phyloP scores from a whole-genome alignment of 2,797 vertebrate species.

The Harpagifer antarcticus region DNA sequence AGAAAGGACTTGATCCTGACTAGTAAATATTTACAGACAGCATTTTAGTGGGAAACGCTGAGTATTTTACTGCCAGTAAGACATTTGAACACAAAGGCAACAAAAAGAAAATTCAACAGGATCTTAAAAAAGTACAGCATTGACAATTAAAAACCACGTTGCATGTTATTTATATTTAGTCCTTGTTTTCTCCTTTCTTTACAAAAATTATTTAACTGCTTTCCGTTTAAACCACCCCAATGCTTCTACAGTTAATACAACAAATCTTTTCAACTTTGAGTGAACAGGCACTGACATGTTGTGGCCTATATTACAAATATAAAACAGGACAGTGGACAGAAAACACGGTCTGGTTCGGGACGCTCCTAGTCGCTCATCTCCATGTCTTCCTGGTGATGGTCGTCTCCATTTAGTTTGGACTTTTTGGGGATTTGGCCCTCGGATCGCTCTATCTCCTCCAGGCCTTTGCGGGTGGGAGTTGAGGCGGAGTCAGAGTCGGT shows the following conservation, averaged over 20 bases:
- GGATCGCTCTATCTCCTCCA: slow-evolving; percentile 79
- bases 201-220: slow-evolving; percentile 58
- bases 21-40: slow-evolving; percentile 59
- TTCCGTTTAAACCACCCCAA: slow-evolving; percentile 29
- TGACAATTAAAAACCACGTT: slow-evolving; percentile 71
- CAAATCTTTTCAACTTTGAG: slow-evolving; percentile 56
- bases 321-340: slow-evolving; percentile 69
- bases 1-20: slow-evolving; percentile 44
- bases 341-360: slow-evolving; percentile 14
- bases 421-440: slow-evolving; percentile 84
- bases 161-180: slow-evolving; percentile 45
- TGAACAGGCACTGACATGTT: slow-evolving; percentile 69
- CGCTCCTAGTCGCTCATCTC: slow-evolving; percentile 95
- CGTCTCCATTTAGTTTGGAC: slow-evolving; percentile 94
- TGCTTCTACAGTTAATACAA: slow-evolving; percentile 73
- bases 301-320: slow-evolving; percentile 78
- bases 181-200: slow-evolving; percentile 46
- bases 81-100: slow-evolving; percentile 46
- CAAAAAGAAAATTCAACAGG: slow-evolving; percentile 32
- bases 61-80: slow-evolving; percentile 54
- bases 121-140: slow-evolving; percentile 72
- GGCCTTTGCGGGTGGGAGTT: slow-evolving; percentile 88
- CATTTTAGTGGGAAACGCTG: slow-evolving; percentile 35
- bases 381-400: slow-evolving; percentile 98
- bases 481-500: slow-evolving; percentile 84